These are phyloP conservation scores for Teleopsis dalmanni DNA, from an alignment of 1,140 invertebrate species.

Conservation along the genomic window DNA sequence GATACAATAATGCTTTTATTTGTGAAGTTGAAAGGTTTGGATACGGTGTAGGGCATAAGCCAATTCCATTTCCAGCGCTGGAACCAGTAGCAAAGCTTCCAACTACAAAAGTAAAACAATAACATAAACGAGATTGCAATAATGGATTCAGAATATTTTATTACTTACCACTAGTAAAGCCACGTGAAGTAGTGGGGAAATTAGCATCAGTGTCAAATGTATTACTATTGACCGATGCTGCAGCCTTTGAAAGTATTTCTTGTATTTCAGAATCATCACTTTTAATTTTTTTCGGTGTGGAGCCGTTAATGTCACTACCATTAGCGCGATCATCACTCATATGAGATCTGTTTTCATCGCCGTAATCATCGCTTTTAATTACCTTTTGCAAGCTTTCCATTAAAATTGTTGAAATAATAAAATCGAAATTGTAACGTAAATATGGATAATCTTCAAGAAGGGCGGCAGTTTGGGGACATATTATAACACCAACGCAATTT, in stretches of 20 bases:
- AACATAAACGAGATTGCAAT: too few species aligned
- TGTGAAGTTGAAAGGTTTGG: constrained; percentile 19
- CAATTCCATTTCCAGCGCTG: too few species aligned
- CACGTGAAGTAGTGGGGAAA: constrained; percentile 3
- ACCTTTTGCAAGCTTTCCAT: constrained; percentile 57
- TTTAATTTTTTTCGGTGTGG: constrained; percentile 41
- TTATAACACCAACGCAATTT: constrained; percentile 48
- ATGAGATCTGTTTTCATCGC: neutral
- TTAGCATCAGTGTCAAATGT: too few species aligned
- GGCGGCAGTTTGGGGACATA: constrained; percentile 52
- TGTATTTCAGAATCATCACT: constrained; percentile 40
- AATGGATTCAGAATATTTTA: neutral
- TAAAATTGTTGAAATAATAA: constrained; percentile 51
- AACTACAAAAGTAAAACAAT: neutral
- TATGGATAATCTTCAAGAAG: constrained; percentile 35
- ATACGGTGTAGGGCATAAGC: constrained; percentile 17
- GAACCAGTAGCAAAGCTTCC: too few species aligned
- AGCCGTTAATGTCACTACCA: constrained; percentile 11
- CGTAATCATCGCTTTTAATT: constrained; percentile 44
- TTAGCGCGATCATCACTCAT: neutral
- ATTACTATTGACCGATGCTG: too few species aligned
- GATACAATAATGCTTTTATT: too few species aligned
- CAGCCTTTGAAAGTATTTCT: constrained; percentile 32
- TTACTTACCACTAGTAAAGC: constrained; percentile 5
- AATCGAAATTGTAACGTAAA: constrained; percentile 39